Conservation (phyloP, 2,797 vertebrate species). For the Smutsia gigantea region DNA sequence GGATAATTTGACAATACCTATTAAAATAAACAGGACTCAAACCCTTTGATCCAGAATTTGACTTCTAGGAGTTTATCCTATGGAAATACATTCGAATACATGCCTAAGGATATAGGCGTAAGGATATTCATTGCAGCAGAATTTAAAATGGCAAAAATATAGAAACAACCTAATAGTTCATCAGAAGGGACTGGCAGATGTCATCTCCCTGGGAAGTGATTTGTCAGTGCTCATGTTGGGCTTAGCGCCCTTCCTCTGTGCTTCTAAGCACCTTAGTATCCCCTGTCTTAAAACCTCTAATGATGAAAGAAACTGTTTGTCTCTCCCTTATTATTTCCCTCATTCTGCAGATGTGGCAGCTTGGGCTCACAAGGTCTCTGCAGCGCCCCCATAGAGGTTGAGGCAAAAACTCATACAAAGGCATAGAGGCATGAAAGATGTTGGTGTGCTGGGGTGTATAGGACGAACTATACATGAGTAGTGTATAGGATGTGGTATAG, state of each 20-base stretch:
- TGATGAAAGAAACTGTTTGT: neutral
- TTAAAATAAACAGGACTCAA: neutral
- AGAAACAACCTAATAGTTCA: neutral
- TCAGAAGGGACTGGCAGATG: neutral
- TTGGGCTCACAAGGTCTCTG: neutral
- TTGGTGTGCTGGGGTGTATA: neutral
- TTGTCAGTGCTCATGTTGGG: neutral
- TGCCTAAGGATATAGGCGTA: neutral
- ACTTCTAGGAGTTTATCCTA: neutral
- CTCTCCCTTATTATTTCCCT: neutral
- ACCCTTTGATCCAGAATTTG: neutral
- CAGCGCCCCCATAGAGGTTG: accelerated
- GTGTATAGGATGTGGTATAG: neutral
- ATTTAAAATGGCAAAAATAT: neutral
- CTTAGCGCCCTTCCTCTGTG: neutral
- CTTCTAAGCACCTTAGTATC: neutral
- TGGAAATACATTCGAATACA: neutral
- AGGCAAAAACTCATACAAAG: neutral
- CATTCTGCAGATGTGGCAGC: neutral
- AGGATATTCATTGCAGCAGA: neutral
- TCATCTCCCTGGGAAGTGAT: neutral
- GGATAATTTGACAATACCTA: neutral
- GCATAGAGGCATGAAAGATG: neutral
- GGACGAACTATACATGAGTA: too few relatives aligned
- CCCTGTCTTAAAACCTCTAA: neutral